Percentiles rank a stretch among this genome's conserved stretches.
These are phyloP conservation scores for Pogonophryne albipinna DNA, from an alignment of 2,797 vertebrate genomes.

Conservation along the genomic window DNA sequence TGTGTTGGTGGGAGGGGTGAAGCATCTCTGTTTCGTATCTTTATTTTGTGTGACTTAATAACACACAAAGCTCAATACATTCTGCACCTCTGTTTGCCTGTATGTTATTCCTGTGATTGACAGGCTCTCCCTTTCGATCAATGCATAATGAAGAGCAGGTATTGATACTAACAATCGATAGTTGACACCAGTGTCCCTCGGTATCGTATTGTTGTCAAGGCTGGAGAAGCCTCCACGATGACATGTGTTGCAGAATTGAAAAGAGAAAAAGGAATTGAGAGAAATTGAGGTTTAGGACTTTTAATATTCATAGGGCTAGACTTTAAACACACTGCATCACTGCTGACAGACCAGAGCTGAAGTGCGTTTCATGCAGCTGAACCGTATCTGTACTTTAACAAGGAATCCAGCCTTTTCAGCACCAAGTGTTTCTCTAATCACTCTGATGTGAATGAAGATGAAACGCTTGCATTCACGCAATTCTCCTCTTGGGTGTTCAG, in stretches of 20 bases:
- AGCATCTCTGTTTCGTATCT: not conserved
- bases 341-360: conserved; percentile 8
- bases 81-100: conserved; percentile 1
- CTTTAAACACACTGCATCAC: conserved; percentile 26
- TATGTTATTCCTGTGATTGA: conserved; percentile 9
- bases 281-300: conserved; percentile 18
- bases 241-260: not conserved
- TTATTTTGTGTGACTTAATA: not conserved
- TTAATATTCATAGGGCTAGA: conserved; percentile 7
- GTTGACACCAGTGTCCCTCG: not conserved
- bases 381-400: not conserved
- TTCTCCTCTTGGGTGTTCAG: conserved; percentile 26
- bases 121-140: not conserved
- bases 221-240: conserved; percentile 3
- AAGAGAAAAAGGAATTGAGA: conserved; percentile 4
- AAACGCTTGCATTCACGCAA: conserved; percentile 38
- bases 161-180: conserved; percentile 17
- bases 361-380: not conserved
- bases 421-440: conserved; percentile 43
- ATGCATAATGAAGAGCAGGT: conserved; percentile 30
- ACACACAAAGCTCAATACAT: not conserved
- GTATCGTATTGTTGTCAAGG: conserved; percentile 1
- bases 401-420: conserved; percentile 34
- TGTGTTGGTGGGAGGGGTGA: not conserved
- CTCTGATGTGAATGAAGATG: conserved; percentile 50